A percentile compares a stretch with the other conserved stretches of the same genome.
Conservation (phyloP, 2,888 invertebrate genomes). For the Drosophila multiciliata region DNA sequence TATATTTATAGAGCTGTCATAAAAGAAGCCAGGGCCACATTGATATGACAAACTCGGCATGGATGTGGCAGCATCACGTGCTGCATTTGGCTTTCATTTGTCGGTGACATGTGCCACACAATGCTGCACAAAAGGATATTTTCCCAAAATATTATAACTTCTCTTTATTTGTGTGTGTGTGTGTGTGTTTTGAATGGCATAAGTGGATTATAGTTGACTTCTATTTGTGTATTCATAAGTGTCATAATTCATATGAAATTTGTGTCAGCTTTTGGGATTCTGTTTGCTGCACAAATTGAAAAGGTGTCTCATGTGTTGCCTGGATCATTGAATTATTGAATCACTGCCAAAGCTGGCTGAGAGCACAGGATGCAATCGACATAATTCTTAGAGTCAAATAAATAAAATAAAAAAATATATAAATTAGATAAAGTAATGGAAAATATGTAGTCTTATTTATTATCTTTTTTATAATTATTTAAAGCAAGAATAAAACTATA, state of each 20-base stretch:
- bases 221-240: conserved; percentile 51
- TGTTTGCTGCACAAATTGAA: conserved; percentile 13
- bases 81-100: conserved; percentile 63
- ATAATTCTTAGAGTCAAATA: neutral
- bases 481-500: neutral
- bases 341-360: neutral
- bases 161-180: neutral
- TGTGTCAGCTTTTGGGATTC: conserved; percentile 50
- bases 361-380: neutral
- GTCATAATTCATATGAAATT: conserved; percentile 75
- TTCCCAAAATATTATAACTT: conserved; percentile 30
- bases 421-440: neutral
- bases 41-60: conserved; percentile 25
- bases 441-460: neutral
- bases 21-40: conserved; percentile 17
- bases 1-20: conserved; percentile 63
- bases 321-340: conserved; percentile 30
- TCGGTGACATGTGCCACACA: conserved; percentile 51
- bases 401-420: neutral
- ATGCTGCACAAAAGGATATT: conserved; percentile 37
- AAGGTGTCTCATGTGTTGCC: conserved; percentile 51
- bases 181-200: conserved; percentile 47
- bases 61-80: conserved; percentile 62
- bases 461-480: neutral
- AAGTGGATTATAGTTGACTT: conserved; percentile 53